phyloP scores from a whole-genome alignment of 2,888 invertebrate species.

The Athetis lepigone region DNA sequence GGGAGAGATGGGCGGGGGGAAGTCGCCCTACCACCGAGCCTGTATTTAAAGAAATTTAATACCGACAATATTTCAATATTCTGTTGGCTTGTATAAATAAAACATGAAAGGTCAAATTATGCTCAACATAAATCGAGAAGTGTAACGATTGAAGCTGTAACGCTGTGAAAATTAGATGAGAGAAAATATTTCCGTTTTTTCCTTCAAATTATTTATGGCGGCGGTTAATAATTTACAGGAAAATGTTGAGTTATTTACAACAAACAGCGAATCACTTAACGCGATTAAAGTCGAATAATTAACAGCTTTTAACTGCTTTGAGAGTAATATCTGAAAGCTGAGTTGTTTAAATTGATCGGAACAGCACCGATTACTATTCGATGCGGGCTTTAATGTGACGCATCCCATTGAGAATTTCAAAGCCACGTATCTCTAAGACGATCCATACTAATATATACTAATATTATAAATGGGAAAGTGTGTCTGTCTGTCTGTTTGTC shows the following conservation, averaged over 20 bases:
- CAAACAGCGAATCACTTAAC: constrained; percentile 14
- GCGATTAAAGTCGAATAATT: constrained; percentile 9
- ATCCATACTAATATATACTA: too few species aligned
- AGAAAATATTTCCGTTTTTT: constrained; percentile 30
- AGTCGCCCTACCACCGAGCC: constrained; percentile 37
- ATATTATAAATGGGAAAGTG: too few species aligned
- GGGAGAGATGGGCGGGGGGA: constrained; percentile 41
- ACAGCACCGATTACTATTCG: not conserved
- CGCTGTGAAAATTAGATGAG: constrained; percentile 31
- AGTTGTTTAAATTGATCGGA: constrained; percentile 1
- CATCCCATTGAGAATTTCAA: not conserved
- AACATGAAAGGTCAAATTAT: constrained; percentile 53
- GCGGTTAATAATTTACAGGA: constrained; percentile 36
- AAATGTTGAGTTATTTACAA: constrained; percentile 32
- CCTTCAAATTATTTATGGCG: constrained; percentile 31
- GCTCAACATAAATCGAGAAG: constrained; percentile 44
- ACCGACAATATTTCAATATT: constrained; percentile 53
- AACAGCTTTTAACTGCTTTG: not conserved
- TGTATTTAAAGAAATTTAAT: constrained; percentile 61
- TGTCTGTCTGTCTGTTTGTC: too few species aligned
- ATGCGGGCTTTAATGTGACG: not conserved
- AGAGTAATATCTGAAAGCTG: not conserved
- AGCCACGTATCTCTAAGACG: not conserved
- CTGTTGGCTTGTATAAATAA: constrained; percentile 50
- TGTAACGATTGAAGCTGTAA: constrained; percentile 42